Conservation (phyloP, 2,888 invertebrate genomes). For the Emmelina monodactyla region DNA sequence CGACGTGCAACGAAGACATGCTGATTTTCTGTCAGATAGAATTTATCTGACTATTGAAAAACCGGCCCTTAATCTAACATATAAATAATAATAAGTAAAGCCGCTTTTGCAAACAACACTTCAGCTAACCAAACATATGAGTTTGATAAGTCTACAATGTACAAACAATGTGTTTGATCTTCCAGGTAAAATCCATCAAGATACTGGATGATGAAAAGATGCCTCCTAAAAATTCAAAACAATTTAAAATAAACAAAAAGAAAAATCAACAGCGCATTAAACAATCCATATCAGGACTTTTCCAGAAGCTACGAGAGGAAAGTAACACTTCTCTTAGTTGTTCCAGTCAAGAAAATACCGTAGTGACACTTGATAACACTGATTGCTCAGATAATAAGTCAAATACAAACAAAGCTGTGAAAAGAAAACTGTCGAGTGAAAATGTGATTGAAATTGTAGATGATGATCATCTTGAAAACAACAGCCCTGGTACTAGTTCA, state of each 20-base stretch:
- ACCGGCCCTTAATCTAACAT: no score
- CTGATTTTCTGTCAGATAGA: no score
- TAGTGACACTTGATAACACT: slow-evolving; percentile 20
- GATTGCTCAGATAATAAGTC: not conserved
- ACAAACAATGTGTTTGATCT: no score
- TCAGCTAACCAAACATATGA: no score
- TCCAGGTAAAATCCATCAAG: not conserved
- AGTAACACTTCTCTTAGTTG: slow-evolving; percentile 12
- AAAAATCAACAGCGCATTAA: slow-evolving; percentile 14
- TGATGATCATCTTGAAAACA: slow-evolving; percentile 18
- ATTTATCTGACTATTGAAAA: no score
- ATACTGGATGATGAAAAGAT: not conserved
- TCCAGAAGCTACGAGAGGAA: slow-evolving; percentile 21
- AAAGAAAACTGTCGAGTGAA: not conserved
- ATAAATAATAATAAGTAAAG: no score
- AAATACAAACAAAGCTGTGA: not conserved
- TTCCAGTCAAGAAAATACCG: slow-evolving; percentile 14
- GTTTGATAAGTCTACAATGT: no score
- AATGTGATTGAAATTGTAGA: slow-evolving; percentile 20
- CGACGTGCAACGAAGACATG: no score
- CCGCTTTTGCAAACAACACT: no score
- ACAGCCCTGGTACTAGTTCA: slow-evolving; percentile 6
- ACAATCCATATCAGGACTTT: slow-evolving; percentile 21
- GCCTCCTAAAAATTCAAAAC: slow-evolving; percentile 18
- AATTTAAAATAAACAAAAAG: slow-evolving; percentile 17